Evolutionary conservation across 1,140 invertebrate species (phyloP).

Genomic region (Platyura marginata): DNA sequence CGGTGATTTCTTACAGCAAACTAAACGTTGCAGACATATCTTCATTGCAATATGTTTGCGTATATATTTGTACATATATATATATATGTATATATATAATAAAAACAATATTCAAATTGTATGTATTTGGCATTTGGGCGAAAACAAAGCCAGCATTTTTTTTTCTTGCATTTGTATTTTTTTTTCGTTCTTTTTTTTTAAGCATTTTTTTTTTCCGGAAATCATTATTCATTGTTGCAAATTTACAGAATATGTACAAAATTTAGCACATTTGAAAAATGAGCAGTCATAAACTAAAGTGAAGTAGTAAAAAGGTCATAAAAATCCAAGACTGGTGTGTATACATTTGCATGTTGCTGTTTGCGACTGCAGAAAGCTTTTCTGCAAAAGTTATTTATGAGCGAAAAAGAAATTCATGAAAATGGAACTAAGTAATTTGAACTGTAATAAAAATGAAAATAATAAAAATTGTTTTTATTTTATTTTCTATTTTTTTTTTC

Average conservation of each 20-base stretch:
- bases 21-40: too few species aligned
- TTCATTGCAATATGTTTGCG: too few species aligned
- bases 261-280: slow-evolving; percentile 1
- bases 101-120: too few species aligned
- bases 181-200: too few species aligned
- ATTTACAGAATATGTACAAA: slow-evolving; percentile 1
- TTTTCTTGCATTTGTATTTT: too few species aligned
- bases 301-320: slow-evolving; percentile 3
- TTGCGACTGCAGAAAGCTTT: neutral
- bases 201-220: neutral
- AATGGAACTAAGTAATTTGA: neutral
- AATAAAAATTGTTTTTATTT: neutral
- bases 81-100: too few species aligned
- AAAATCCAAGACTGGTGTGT: neutral
- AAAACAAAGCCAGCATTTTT: too few species aligned
- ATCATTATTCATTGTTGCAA: slow-evolving; percentile 1
- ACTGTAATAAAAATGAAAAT: neutral
- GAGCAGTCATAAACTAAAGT: slow-evolving; percentile 2
- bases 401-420: neutral
- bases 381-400: neutral
- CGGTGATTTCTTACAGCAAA: too few species aligned
- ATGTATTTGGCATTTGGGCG: too few species aligned
- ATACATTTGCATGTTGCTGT: neutral
- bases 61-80: too few species aligned
- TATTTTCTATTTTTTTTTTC: neutral